Conservation (phyloP, 2,797 vertebrate genomes). For the Phrynocephalus guinanensis region DNA sequence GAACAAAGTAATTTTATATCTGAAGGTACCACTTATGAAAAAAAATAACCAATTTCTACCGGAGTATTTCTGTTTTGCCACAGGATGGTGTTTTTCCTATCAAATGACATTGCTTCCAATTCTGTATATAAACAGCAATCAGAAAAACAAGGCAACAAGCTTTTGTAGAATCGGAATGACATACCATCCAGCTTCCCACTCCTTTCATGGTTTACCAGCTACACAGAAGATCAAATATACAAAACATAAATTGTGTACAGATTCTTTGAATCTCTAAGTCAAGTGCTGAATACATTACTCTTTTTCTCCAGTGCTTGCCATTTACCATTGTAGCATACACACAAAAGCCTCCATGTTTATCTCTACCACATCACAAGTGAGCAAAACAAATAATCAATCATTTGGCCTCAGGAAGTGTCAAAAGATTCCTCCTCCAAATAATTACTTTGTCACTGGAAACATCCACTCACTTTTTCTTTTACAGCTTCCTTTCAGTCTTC, state of each 20-base stretch:
- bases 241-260: background rate
- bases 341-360: background rate
- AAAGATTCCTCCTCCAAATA: background rate
- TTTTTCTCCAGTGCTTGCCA: rapidly evolving
- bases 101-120: background rate
- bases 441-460: conserved; percentile 1
- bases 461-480: background rate
- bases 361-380: conserved; percentile 22
- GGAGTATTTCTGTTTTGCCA: background rate
- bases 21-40: background rate
- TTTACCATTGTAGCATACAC: background rate
- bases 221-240: background rate
- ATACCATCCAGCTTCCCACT: background rate
- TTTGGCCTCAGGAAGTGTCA: background rate
- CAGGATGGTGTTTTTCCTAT: background rate
- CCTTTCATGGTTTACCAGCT: background rate
- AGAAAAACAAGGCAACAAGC: background rate
- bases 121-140: background rate
- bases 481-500: conserved; percentile 8
- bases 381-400: background rate
- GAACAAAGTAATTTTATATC: no score
- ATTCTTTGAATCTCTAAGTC: background rate
- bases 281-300: background rate
- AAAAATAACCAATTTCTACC: background rate
- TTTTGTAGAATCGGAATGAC: background rate